A percentile compares a stretch with the other conserved stretches of the same genome.
Evolutionary conservation across 2,888 invertebrate genomes (phyloP).

Genomic region (Epirrhoe alternata): DNA sequence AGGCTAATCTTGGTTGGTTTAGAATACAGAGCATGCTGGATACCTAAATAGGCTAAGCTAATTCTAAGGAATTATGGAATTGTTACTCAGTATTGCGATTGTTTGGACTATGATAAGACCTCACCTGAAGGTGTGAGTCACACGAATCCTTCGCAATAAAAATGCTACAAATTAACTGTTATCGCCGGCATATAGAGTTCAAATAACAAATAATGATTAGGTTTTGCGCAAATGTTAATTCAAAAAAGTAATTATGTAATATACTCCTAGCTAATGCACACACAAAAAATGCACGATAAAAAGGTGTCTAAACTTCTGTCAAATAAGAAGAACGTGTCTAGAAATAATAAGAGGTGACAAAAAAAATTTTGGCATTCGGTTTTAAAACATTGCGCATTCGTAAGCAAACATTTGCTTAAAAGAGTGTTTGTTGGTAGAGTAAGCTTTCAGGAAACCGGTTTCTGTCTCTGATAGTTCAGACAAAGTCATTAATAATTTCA

Average conservation of each 20-base stretch:
- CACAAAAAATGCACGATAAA: background rate
- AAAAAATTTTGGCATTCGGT: background rate
- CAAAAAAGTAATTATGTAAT: background rate
- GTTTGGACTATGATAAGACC: constrained; percentile 30
- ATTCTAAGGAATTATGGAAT: constrained; percentile 13
- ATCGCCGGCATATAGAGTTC: constrained; percentile 12
- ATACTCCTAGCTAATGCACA: background rate
- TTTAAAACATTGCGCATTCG: too few species aligned
- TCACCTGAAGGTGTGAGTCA: constrained; percentile 37
- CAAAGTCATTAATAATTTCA: background rate
- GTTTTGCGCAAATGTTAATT: background rate
- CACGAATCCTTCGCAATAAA: constrained; percentile 22
- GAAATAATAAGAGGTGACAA: background rate
- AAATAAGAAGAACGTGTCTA: background rate
- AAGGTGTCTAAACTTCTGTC: background rate
- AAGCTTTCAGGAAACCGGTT: background rate
- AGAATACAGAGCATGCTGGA: constrained; percentile 33
- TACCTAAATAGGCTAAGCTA: constrained; percentile 8
- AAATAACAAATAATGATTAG: constrained; percentile 7
- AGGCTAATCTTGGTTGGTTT: constrained; percentile 19
- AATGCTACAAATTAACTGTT: constrained; percentile 12
- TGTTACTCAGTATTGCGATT: constrained; percentile 20
- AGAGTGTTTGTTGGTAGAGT: background rate
- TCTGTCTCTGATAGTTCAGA: background rate
- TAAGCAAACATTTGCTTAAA: too few species aligned